These are phyloP conservation scores for Ricordea florida DNA, from an alignment of 92 coral and sea anemone genomes.

Conservation along the genomic window DNA sequence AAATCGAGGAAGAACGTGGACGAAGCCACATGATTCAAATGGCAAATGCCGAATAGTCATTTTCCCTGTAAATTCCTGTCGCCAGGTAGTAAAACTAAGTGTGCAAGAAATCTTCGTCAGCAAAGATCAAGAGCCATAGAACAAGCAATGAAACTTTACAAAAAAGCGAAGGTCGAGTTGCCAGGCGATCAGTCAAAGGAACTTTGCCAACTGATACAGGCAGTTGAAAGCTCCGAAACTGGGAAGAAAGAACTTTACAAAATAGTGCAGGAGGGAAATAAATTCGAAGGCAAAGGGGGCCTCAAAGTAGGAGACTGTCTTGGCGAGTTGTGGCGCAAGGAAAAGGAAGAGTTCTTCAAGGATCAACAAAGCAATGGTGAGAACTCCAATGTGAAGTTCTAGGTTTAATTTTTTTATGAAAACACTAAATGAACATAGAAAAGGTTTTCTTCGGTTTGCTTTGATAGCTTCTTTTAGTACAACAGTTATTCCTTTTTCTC, in stretches of 20 bases:
- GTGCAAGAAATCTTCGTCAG: background rate
- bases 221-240: constrained; percentile 9
- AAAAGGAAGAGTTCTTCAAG: background rate
- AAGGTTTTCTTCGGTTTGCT: background rate
- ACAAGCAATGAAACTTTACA: background rate
- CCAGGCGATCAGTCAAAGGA: background rate
- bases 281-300: background rate
- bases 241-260: constrained; percentile 15
- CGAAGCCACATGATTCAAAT: background rate
- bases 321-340: background rate
- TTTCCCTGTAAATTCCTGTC: background rate
- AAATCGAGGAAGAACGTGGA: background rate
- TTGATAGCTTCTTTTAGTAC: background rate
- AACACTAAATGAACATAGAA: background rate
- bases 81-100: background rate
- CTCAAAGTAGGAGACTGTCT: background rate
- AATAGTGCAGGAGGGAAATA: constrained; percentile 1
- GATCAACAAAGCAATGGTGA: constrained; percentile 1
- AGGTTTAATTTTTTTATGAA: background rate
- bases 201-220: constrained; percentile 1
- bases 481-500: background rate
- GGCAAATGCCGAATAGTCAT: background rate
- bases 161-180: background rate
- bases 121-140: background rate
- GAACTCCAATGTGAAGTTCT: background rate